Evolutionary conservation across 1,140 invertebrate species (phyloP), one percentile per base, ranked within the genome.

Genomic region (Colletes gigas): DNA sequence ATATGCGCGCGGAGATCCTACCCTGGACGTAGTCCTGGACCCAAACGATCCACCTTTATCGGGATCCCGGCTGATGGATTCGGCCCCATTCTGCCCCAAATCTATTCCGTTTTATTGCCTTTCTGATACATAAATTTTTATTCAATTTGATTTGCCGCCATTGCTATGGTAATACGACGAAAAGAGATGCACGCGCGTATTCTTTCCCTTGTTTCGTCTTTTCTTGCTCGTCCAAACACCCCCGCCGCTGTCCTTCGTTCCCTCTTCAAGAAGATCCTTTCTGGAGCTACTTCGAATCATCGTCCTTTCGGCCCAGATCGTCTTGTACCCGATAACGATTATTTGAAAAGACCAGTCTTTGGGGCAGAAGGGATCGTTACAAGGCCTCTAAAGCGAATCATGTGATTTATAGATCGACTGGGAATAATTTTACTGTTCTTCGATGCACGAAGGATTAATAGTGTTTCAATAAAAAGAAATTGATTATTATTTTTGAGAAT

Each of bases 61-160:
- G 88, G 82, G 70, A 85, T 85, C 83, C 77, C 30, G 78, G 50
- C 83, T 89, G 90, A 91, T 90, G 86, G 88, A 90, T 91, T 91
- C 81, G 81, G 83, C 88, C 83, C 84, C 80, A 82, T 88, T 88
- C 86, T 81, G 75, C 82, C 78, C 85, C 84, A 89, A 91, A 91
- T 91, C 89, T 89, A 91, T 91, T 89, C 87, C 89, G 80, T 90
- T 91, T 91, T 91, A 91, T 90, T 91, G 83, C 90, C 73, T 75
- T 90, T 90, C 89, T 88, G 89, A 91, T 90, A 91, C 90, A 91
- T 91, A 90, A 90, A 91, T 90, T 91, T 91, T 89, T 90, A 91
- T 91, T 90, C 85, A 88, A 90, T 89, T 90, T 90, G 87, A 91
- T 90, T 91, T 90, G 88, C 88, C 88, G 75, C 89, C 83, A 90